phyloP scores from a whole-genome alignment of 2,797 vertebrate species.

The Liasis olivaceus region DNA sequence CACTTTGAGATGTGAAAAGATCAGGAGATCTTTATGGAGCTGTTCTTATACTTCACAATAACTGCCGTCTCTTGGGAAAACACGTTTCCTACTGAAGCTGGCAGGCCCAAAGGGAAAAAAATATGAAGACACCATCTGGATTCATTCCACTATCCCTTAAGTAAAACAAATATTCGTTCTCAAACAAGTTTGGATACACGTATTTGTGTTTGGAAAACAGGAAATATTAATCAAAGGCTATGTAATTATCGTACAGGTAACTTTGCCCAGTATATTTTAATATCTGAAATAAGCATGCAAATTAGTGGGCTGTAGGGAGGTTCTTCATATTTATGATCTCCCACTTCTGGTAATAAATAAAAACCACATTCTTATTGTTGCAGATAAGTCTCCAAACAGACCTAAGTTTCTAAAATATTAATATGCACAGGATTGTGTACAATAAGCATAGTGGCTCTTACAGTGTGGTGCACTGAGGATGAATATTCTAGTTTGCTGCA shows the following conservation, averaged over 20 bases:
- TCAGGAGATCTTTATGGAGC: neutral
- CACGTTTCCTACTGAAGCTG: neutral
- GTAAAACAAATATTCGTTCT: neutral
- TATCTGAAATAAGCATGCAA: neutral
- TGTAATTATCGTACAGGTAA: neutral
- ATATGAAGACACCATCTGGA: neutral
- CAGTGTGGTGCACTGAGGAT: no score
- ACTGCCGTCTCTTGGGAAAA: neutral
- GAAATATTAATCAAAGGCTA: neutral
- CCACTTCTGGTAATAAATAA: neutral
- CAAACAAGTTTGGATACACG: neutral
- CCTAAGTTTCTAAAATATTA: neutral
- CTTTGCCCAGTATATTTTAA: neutral
- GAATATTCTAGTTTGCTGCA: neutral
- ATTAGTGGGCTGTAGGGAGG: neutral
- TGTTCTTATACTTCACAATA: neutral
- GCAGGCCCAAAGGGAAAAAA: neutral
- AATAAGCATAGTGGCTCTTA: neutral
- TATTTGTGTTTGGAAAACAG: neutral
- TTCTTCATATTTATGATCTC: neutral
- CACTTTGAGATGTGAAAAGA: neutral
- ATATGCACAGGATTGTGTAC: neutral
- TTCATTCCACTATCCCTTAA: neutral
- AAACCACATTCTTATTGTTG: neutral
- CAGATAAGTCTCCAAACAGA: neutral